Evolutionary conservation across 2,888 invertebrate species (phyloP).

Genomic region (Dioctria rufipes): DNA sequence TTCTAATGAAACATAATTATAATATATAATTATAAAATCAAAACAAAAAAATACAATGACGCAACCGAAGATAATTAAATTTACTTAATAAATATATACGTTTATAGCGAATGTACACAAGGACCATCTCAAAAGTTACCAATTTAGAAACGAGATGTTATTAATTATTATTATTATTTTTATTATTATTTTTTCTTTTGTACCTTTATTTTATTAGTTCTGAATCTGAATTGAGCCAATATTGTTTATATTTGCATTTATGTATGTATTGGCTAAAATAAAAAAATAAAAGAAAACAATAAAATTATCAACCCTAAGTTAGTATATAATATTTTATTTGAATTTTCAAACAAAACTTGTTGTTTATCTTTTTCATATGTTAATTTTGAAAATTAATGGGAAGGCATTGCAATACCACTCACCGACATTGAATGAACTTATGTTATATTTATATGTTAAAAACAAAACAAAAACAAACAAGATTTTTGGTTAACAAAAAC

Average conservation of each 20-base stretch:
- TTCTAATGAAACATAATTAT: constrained; percentile 1
- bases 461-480: constrained; percentile 6
- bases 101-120: constrained; percentile 73
- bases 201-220: not conserved
- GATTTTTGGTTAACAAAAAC: not conserved
- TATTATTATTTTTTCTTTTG: not conserved
- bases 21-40: constrained; percentile 3
- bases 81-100: constrained; percentile 22
- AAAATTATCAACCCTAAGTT: too few species aligned
- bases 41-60: constrained; percentile 7
- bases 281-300: too few species aligned
- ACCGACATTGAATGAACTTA: constrained; percentile 62
- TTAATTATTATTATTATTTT: not conserved
- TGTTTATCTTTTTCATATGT: constrained; percentile 18
- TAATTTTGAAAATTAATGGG: constrained; percentile 18
- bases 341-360: constrained; percentile 50
- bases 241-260: not conserved
- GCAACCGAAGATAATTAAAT: constrained; percentile 39
- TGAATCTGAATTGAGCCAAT: constrained; percentile 36
- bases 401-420: constrained; percentile 64
- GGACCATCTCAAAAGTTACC: constrained; percentile 96
- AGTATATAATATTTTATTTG: constrained; percentile 41
- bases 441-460: constrained; percentile 22
- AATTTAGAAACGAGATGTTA: constrained; percentile 71
- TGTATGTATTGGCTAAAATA: too few species aligned